phyloP scores from a whole-genome alignment of 2,888 invertebrate species.

The Chaetoderma sp. region DNA sequence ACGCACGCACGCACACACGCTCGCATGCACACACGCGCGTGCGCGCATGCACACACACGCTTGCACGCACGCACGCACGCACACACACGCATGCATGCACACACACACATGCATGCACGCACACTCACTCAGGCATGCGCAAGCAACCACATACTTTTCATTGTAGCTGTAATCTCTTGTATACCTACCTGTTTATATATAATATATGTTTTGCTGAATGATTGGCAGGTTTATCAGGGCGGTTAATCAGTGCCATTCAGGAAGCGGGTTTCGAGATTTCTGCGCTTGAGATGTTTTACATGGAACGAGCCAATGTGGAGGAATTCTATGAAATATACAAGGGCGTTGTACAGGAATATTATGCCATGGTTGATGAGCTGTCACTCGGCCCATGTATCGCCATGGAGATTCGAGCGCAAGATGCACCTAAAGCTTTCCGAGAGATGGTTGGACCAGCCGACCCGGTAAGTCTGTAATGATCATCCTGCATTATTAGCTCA shows the following conservation, averaged over 20 bases:
- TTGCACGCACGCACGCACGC: too few relatives aligned
- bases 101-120: too few relatives aligned
- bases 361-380: conserved; percentile 82
- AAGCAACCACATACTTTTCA: too few relatives aligned
- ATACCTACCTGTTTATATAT: too few relatives aligned
- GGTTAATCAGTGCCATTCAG: conserved; percentile 80
- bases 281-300: conserved; percentile 79
- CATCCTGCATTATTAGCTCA: too few relatives aligned
- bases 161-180: too few relatives aligned
- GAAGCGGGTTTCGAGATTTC: conserved; percentile 83
- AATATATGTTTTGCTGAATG: too few relatives aligned
- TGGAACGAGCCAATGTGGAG: conserved; percentile 86
- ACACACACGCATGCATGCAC: too few relatives aligned
- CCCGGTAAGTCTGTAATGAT: conserved; percentile 79
- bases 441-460: conserved; percentile 89
- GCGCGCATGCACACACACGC: too few relatives aligned
- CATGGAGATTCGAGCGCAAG: conserved; percentile 77
- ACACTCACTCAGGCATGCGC: too few relatives aligned
- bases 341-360: conserved; percentile 75
- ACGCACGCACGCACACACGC: too few relatives aligned
- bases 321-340: conserved; percentile 95
- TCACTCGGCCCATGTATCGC: conserved; percentile 88
- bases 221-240: conserved; percentile 73
- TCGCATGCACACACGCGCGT: too few relatives aligned
- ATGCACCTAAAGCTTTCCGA: conserved; percentile 76